Conservation (phyloP, 1,140 invertebrate species). For the Diabrotica virgifera region DNA sequence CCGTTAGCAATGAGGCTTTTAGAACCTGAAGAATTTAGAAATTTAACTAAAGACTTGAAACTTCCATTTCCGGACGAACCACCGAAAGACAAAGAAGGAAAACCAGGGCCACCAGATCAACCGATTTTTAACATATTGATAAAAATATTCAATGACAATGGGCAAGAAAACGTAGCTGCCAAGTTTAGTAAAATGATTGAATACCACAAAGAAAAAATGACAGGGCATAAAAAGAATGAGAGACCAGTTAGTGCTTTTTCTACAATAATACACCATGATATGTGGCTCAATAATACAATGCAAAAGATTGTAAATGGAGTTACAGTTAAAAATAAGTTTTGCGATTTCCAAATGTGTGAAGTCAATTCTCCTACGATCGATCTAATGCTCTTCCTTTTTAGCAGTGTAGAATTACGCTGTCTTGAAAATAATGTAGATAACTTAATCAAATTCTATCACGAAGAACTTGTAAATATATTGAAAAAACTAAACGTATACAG, state of each 20-base stretch:
- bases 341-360: constrained; percentile 61
- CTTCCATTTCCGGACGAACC: too few species aligned
- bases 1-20: constrained; percentile 51
- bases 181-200: constrained; percentile 14
- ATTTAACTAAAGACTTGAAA: too few species aligned
- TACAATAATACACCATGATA: constrained; percentile 56
- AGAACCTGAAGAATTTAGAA: constrained; percentile 38
- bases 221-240: not conserved
- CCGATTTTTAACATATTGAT: too few species aligned
- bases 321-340: constrained; percentile 54
- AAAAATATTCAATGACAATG: too few species aligned
- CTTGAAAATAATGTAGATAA: constrained; percentile 45
- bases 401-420: constrained; percentile 47
- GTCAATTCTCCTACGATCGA: constrained; percentile 52
- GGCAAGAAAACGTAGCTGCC: too few species aligned
- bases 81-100: too few species aligned
- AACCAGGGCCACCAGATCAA: too few species aligned
- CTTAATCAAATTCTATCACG: constrained; percentile 52
- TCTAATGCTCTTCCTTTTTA: constrained; percentile 54
- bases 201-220: constrained; percentile 4
- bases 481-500: constrained; percentile 15
- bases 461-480: constrained; percentile 22
- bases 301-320: constrained; percentile 30
- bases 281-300: constrained; percentile 64
- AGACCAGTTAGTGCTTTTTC: constrained; percentile 47